A percentile compares a stretch with the other conserved stretches of the same genome.
phyloP scores from a whole-genome alignment of 2,888 invertebrate species.

The Macrophya annulata region DNA sequence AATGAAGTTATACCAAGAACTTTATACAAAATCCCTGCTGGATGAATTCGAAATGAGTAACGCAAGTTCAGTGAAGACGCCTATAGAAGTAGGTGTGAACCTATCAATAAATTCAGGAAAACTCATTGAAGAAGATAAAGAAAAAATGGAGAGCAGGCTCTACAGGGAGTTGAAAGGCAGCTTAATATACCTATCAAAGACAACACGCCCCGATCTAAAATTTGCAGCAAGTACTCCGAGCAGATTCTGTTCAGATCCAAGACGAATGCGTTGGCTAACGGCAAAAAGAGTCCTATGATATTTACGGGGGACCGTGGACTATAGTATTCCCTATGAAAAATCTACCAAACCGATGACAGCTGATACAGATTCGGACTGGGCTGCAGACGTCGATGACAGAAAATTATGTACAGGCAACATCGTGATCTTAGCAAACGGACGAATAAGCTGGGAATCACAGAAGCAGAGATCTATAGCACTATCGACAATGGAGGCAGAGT shows the following conservation, averaged over 20 bases:
- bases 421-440: slow-evolving; percentile 26
- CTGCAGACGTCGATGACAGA: slow-evolving; percentile 5
- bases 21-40: slow-evolving; percentile 23
- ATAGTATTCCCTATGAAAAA: slow-evolving; percentile 42
- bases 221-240: slow-evolving; percentile 51
- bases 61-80: slow-evolving; percentile 42
- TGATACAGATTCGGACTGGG: slow-evolving; percentile 51
- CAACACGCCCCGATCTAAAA: slow-evolving; percentile 51
- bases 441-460: slow-evolving; percentile 32
- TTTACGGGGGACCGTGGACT: slow-evolving; percentile 1
- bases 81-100: slow-evolving; percentile 53
- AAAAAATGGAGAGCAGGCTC: not conserved
- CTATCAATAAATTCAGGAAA: slow-evolving; percentile 37
- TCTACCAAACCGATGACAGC: slow-evolving; percentile 27
- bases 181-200: slow-evolving; percentile 51
- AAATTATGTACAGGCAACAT: slow-evolving; percentile 25
- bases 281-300: slow-evolving; percentile 47
- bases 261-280: slow-evolving; percentile 19
- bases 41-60: slow-evolving; percentile 57
- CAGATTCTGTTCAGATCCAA: slow-evolving; percentile 48
- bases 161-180: slow-evolving; percentile 54
- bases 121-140: slow-evolving; percentile 24
- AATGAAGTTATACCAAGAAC: slow-evolving; percentile 34
- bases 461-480: slow-evolving; percentile 49
- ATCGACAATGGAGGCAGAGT: slow-evolving; percentile 54